Base-by-base conservation (phyloP, 2,888 invertebrate genomes). In the Rotaria socialis region DNA sequence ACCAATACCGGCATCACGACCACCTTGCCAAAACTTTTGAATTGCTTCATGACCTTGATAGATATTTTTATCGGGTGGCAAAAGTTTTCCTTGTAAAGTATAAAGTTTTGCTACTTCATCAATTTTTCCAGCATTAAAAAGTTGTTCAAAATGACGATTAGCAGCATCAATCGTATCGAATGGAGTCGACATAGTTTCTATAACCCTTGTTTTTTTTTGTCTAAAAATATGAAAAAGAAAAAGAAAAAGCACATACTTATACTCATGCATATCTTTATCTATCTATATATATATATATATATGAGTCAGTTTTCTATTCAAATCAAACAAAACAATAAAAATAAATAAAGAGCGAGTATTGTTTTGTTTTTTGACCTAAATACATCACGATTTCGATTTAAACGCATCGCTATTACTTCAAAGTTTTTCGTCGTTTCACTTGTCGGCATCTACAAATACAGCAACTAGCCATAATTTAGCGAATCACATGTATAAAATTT, bases 1-100 rank as follows among this genome's bases (percentile, higher is more conserved):
- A 14, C 47, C 7, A 43, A 47, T 10, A 80, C 80, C 47, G 7
- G 24, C 47, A 47, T 6, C 43, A 10, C 47, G 24, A n/a, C 47
- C 47, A 80, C 80, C 47, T 47, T 80, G 47, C 80, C 80, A 80
- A 47, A 47, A 80, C 24, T 47, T 22, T 80, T 80, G 22, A 6
- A 80, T 80, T n/a, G 22, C 8, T n/a, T 80, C 80, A 47, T n/a
- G 80, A n/a, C 80, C 80, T 47, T 80, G 10, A 80, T 80, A 80
- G 8, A 14, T 47, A n/a, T 80, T 80, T n/a, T 80, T n/a, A 47
- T 47, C 47, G 10, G 24, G 16, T 43, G 80, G 35, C 19, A 80
- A 47, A 47, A 24, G 41, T 24, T 3, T 35, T 47, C n/a, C 47
- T 4, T 80, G 0, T 5, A 16, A 3, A 47, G 80, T 47, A 22